Conservation (phyloP, 2,888 invertebrate genomes). For the Perdita meconis region DNA sequence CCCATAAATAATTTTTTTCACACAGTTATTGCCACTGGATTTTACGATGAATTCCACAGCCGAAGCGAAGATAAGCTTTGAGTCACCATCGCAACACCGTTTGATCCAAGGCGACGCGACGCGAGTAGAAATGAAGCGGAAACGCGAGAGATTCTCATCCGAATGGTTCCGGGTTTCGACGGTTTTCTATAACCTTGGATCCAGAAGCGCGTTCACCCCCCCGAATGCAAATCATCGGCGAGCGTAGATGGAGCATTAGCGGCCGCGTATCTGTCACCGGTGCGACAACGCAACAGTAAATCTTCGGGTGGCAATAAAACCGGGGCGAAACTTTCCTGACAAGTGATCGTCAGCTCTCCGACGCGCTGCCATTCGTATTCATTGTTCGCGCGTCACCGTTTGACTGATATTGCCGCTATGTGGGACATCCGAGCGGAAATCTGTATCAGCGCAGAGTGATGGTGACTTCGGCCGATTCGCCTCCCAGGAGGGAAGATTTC, state of each 20-base stretch:
- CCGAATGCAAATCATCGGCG: background rate
- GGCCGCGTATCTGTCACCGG: conserved; percentile 1
- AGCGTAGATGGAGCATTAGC: conserved; percentile 9
- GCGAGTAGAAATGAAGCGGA: too few relatives aligned
- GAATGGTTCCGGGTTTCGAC: background rate
- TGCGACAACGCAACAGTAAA: conserved; percentile 4
- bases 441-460: conserved; percentile 3
- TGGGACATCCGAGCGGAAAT: conserved; percentile 3
- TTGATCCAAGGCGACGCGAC: too few relatives aligned
- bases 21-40: too few relatives aligned
- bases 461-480: background rate
- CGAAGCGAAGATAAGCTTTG: too few relatives aligned
- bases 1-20: too few relatives aligned
- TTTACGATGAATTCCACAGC: too few relatives aligned
- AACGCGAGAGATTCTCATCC: too few relatives aligned
- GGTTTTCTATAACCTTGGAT: background rate
- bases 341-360: conserved; percentile 8
- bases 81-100: too few relatives aligned
- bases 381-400: conserved; percentile 4
- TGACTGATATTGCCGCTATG: conserved; percentile 7
- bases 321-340: conserved; percentile 9
- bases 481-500: background rate
- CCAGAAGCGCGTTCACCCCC: background rate
- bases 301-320: conserved; percentile 7
- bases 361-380: conserved; percentile 10